Percentiles rank a stretch among this genome's conserved stretches.
phyloP scores from a whole-genome alignment of 2,113 vertebrate species.

The Psammodynastes pulverulentus region DNA sequence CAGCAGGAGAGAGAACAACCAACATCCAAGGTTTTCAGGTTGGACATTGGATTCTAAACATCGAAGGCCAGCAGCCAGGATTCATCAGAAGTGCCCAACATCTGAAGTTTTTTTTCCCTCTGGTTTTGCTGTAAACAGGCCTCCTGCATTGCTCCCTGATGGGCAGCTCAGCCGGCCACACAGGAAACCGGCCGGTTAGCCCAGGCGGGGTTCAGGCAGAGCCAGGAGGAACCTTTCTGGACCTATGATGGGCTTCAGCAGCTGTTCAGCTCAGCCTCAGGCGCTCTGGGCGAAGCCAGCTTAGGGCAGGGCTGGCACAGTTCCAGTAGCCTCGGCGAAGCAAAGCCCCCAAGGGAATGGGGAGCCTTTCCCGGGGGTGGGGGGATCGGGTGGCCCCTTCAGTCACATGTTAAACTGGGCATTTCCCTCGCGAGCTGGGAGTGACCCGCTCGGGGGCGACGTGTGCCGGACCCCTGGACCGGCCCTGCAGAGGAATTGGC shows the following conservation, averaged over 20 bases:
- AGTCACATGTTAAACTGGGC: background rate
- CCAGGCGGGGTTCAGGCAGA: background rate
- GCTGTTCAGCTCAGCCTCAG: background rate
- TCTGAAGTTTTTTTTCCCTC: background rate
- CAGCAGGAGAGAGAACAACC: background rate
- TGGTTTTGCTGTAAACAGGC: background rate
- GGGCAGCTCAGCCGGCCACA: background rate
- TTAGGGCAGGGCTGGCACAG: background rate
- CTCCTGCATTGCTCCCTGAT: background rate
- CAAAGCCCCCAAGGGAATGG: no score
- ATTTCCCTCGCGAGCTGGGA: background rate
- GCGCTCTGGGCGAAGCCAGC: background rate
- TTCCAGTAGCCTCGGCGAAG: background rate
- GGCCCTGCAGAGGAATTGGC: background rate
- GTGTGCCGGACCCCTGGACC: background rate
- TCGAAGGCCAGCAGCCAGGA: background rate
- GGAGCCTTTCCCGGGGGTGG: background rate
- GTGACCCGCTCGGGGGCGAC: background rate
- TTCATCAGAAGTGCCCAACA: background rate
- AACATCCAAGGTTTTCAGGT: background rate
- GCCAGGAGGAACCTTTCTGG: background rate
- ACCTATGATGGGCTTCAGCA: background rate
- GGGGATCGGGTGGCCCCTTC: background rate
- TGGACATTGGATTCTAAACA: background rate
- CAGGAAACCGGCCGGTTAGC: background rate